Evolutionary conservation across 2,888 invertebrate species (phyloP).

Genomic region (Chouioia cunea): DNA sequence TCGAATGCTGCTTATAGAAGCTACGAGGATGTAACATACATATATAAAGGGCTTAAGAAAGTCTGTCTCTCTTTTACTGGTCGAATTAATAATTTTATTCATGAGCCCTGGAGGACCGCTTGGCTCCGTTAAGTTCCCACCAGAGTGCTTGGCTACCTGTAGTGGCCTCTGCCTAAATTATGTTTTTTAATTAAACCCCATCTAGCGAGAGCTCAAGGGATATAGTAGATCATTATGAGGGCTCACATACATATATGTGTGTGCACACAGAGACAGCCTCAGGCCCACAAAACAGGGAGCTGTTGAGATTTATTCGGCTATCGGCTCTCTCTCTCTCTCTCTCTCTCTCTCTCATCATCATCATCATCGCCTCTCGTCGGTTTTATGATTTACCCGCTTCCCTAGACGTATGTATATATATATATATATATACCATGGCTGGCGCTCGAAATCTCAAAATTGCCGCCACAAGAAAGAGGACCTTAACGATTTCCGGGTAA

Average conservation of each 20-base stretch:
- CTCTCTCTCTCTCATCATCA: constrained; percentile 40
- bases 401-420: constrained; percentile 26
- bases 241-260: constrained; percentile 28
- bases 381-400: constrained; percentile 45
- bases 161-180: constrained; percentile 60
- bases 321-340: constrained; percentile 51
- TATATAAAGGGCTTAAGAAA: not conserved
- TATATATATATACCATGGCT: constrained; percentile 34
- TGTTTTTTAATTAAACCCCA: constrained; percentile 69
- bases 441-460: constrained; percentile 48
- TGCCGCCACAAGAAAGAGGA: constrained; percentile 29
- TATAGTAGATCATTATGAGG: constrained; percentile 46
- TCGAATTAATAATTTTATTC: constrained; percentile 67
- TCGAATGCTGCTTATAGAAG: not conserved
- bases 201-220: constrained; percentile 56
- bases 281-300: constrained; percentile 67
- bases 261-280: constrained; percentile 42
- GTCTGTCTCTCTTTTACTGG: not conserved
- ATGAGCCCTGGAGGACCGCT: constrained; percentile 62
- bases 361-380: constrained; percentile 16
- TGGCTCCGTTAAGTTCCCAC: constrained; percentile 64
- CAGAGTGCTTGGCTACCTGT: constrained; percentile 49
- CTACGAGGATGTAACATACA: too few species aligned
- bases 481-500: constrained; percentile 63
- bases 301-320: constrained; percentile 66